Evolutionary conservation across 2,113 vertebrate genomes (phyloP).

Genomic region (Pitta sordida): DNA sequence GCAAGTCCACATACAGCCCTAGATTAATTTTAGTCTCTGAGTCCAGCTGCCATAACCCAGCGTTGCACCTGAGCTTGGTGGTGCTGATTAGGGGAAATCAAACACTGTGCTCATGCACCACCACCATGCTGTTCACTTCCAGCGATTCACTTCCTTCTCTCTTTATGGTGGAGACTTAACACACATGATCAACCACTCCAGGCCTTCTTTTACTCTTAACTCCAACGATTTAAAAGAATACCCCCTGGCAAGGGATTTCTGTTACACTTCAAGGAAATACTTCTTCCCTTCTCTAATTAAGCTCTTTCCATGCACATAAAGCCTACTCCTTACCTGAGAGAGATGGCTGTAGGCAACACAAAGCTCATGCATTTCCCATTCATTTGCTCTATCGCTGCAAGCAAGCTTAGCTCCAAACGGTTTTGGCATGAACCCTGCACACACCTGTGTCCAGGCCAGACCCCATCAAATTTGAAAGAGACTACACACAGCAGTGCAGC

Average conservation of each 20-base stretch:
- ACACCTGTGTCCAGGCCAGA: neutral
- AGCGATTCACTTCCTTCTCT: neutral
- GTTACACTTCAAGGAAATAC: neutral
- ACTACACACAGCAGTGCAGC: neutral
- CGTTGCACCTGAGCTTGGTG: neutral
- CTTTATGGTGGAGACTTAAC: neutral
- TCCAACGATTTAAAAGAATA: neutral
- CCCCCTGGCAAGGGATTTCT: constrained; percentile 25
- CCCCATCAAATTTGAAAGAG: neutral
- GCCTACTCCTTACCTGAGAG: neutral
- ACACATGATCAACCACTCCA: neutral
- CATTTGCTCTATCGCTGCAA: neutral
- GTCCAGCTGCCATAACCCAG: neutral
- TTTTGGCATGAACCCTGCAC: neutral
- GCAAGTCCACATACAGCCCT: neutral
- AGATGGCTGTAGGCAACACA: neutral
- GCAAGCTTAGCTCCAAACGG: neutral
- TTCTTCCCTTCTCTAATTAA: constrained; percentile 11
- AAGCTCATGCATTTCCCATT: neutral
- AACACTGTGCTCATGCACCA: neutral
- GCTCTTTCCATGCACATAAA: neutral
- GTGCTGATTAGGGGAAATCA: neutral
- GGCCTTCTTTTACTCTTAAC: neutral
- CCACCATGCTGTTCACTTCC: neutral
- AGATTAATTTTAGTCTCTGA: neutral